These are phyloP conservation scores for Taxidea taxus DNA, from an alignment of 2,113 vertebrate genomes.

Conservation along the genomic window DNA sequence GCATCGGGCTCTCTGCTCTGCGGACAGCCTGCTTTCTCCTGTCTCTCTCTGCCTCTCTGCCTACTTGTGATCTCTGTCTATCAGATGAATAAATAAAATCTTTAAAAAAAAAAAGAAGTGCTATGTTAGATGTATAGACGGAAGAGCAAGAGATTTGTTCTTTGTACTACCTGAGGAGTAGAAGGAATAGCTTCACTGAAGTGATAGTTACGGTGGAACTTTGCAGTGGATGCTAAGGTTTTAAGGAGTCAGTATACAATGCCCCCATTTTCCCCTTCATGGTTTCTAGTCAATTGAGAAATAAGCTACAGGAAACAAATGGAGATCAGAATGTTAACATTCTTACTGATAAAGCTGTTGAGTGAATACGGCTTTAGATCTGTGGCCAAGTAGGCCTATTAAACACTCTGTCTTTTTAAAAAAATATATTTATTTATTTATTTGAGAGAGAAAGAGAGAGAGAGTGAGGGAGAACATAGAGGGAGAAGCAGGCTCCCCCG, in stretches of 20 bases:
- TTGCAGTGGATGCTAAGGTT: background rate
- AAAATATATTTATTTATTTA: no score
- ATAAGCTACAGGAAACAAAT: background rate
- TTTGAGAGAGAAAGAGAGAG: no score
- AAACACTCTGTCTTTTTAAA: background rate
- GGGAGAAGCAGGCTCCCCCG: no score
- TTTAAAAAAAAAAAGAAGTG: no score
- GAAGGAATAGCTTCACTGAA: background rate
- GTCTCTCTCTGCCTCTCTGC: no score
- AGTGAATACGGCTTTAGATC: background rate
- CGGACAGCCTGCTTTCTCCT: no score
- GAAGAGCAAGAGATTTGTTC: background rate
- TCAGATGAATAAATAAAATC: no score
- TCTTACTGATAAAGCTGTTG: background rate
- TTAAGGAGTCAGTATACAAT: background rate
- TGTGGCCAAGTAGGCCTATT: background rate
- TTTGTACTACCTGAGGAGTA: background rate
- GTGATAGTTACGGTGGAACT: background rate
- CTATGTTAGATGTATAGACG: background rate
- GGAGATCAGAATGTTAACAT: background rate
- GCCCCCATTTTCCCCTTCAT: background rate
- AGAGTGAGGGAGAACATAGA: no score
- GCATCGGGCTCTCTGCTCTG: no score
- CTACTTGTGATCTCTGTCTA: no score
- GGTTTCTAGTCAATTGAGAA: slow-evolving; percentile 38